Evolutionary conservation across 2,113 vertebrate genomes (phyloP).

Genomic region (Paedocypris sp.): DNA sequence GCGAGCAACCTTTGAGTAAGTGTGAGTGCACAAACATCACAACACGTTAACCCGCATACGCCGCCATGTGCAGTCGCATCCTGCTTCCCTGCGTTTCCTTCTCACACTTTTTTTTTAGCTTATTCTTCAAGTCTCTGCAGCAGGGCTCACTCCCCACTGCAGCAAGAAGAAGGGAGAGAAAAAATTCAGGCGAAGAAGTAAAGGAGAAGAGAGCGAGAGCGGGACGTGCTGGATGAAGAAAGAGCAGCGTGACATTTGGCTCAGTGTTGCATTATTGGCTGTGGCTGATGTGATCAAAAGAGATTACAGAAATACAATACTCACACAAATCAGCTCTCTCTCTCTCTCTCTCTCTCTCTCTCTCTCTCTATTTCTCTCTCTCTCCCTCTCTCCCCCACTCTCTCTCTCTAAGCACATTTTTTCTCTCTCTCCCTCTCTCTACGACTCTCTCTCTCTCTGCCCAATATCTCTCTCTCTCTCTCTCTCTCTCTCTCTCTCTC

Average conservation of each 20-base stretch:
- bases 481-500: too few species aligned
- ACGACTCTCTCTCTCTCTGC: too few species aligned
- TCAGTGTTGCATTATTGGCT: slow-evolving; percentile 58
- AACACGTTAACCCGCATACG: slow-evolving; percentile 43
- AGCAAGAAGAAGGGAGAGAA: slow-evolving; percentile 35
- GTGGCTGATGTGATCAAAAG: slow-evolving; percentile 59
- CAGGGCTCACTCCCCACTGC: slow-evolving; percentile 49
- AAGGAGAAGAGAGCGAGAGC: slow-evolving; percentile 8
- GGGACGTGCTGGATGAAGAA: slow-evolving; percentile 30
- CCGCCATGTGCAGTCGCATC: slow-evolving; percentile 30
- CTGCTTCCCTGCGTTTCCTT: background rate
- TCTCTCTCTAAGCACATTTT: too few species aligned
- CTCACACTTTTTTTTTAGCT: slow-evolving; percentile 30
- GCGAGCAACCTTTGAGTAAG: slow-evolving; percentile 38
- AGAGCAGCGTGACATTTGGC: slow-evolving; percentile 52
- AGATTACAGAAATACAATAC: slow-evolving; percentile 64
- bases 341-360: slow-evolving; percentile 38
- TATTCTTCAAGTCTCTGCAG: slow-evolving; percentile 48
- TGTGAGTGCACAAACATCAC: background rate
- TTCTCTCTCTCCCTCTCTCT: too few species aligned
- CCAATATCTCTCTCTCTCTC: too few species aligned
- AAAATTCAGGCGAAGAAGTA: slow-evolving; percentile 15
- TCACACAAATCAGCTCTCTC: slow-evolving; percentile 49
- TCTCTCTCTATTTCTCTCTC: slow-evolving; percentile 18
- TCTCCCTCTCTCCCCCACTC: slow-evolving; percentile 4